These are phyloP conservation scores for Drosophila carrolli DNA, from an alignment of 1,140 invertebrate species.

Conservation along the genomic window DNA sequence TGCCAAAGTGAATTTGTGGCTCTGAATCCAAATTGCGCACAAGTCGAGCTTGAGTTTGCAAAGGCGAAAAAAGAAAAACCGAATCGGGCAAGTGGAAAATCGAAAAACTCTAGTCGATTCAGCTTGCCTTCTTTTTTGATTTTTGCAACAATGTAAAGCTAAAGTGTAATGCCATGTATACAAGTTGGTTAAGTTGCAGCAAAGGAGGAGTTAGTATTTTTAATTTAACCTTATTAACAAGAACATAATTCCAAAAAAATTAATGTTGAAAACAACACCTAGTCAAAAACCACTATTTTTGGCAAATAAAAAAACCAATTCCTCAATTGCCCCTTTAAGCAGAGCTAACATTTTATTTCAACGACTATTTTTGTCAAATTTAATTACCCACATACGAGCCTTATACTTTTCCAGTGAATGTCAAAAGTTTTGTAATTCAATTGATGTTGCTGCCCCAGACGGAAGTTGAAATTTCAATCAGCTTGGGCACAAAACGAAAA, in stretches of 20 bases:
- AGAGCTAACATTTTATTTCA: background rate
- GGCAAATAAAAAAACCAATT: no score
- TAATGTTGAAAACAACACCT: no score
- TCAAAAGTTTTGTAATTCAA: conserved; percentile 68
- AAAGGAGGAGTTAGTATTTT: no score
- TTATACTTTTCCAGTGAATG: conserved; percentile 29
- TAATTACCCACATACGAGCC: conserved; percentile 54
- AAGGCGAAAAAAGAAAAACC: conserved; percentile 37
- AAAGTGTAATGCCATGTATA: background rate
- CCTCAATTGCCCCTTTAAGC: background rate
- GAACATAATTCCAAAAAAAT: no score
- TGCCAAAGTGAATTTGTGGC: conserved; percentile 64
- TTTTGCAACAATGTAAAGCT: background rate
- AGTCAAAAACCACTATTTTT: no score
- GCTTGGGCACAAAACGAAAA: conserved; percentile 70
- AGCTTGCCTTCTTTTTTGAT: conserved; percentile 5
- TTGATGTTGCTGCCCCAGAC: conserved; percentile 44
- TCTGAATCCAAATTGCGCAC: conserved; percentile 64
- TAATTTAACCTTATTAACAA: no score
- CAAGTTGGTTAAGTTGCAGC: background rate
- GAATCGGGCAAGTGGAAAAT: conserved; percentile 68
- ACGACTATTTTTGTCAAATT: conserved; percentile 37
- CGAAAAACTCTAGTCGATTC: conserved; percentile 30
- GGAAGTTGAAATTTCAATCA: conserved; percentile 80
- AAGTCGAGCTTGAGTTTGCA: conserved; percentile 65